phyloP scores from a whole-genome alignment of 2,797 vertebrate genomes.

The Microhierax caerulescens region DNA sequence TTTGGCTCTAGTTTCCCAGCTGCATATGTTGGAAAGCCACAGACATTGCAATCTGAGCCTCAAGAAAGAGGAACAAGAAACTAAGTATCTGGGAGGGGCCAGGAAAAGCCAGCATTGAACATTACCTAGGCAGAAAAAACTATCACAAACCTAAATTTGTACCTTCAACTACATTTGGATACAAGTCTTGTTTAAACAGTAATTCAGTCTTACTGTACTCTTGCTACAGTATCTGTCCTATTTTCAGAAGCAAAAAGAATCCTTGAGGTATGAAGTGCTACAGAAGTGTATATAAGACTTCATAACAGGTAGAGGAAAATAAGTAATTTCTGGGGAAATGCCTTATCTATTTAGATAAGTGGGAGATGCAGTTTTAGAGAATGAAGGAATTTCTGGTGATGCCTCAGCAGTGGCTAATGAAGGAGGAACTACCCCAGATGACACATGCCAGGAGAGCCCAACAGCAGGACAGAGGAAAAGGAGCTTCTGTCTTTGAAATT shows the following conservation, averaged over 20 bases:
- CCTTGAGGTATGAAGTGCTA: background rate
- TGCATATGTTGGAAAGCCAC: background rate
- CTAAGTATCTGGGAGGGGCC: accelerated
- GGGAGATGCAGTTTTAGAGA: background rate
- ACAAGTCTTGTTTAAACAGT: background rate
- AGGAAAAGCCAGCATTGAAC: accelerated
- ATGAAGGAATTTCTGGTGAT: background rate
- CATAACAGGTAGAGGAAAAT: background rate
- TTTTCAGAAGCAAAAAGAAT: background rate
- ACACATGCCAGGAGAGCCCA: background rate
- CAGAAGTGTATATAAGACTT: accelerated
- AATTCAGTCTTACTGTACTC: background rate
- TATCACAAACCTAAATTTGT: background rate
- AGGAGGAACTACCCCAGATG: background rate
- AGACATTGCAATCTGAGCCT: background rate
- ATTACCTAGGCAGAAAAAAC: background rate
- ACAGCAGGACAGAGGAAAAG: background rate
- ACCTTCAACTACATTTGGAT: background rate
- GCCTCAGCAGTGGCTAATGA: background rate
- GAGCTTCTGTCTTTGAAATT: background rate
- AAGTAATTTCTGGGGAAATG: background rate
- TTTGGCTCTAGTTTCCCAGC: background rate
- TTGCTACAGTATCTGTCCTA: background rate
- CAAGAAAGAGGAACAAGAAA: background rate
- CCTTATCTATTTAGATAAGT: background rate